A percentile compares a stretch with the other conserved stretches of the same genome.
Conservation (phyloP, 2,797 vertebrate genomes). For the Cuculus canorus region DNA sequence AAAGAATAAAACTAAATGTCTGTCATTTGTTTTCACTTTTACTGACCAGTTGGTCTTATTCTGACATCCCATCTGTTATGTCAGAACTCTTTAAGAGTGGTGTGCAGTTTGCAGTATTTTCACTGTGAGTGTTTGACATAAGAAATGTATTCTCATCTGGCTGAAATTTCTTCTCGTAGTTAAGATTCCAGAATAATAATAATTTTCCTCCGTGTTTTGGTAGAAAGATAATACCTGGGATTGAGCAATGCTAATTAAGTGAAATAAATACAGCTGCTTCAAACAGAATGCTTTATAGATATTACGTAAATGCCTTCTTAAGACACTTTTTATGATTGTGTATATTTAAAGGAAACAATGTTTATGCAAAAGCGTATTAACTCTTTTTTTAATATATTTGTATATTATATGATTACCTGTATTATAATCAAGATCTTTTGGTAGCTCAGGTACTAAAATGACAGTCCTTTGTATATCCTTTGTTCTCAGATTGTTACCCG, state of each 20-base stretch:
- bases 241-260: not conserved
- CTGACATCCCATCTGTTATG: conserved; percentile 68
- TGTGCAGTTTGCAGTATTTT: not conserved
- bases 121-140: conserved; percentile 26
- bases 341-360: not conserved
- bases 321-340: not conserved
- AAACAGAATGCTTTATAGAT: not conserved
- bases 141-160: conserved; percentile 34
- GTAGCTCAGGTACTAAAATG: not conserved
- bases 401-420: not conserved
- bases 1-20: conserved; percentile 48
- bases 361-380: not conserved
- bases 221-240: not conserved
- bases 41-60: conserved; percentile 35
- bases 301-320: not conserved
- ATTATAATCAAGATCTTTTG: not conserved
- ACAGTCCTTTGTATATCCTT: not conserved
- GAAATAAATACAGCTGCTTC: not conserved
- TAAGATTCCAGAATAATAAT: not conserved
- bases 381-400: not conserved
- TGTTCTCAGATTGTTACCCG: not conserved
- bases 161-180: not conserved
- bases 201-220: not conserved
- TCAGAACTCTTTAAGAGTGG: conserved; percentile 55
- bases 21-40: conserved; percentile 30